Conservation (phyloP, 2,888 invertebrate genomes). For the Netelia virgata region DNA sequence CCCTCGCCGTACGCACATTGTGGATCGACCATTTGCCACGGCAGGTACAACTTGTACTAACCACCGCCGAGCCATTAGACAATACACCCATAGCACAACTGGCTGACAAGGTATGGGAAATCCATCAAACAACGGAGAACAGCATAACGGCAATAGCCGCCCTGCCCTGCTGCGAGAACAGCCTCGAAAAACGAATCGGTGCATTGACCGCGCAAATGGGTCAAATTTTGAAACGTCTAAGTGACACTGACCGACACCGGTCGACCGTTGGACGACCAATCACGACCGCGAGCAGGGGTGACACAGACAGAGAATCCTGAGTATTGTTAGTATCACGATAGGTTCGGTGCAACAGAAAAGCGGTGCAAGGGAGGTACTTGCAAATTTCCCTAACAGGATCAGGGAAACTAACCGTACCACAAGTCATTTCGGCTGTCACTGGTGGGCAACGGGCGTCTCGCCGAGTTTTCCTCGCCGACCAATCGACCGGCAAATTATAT, state of each 20-base stretch:
- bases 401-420: conserved; percentile 32
- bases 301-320: too few species aligned
- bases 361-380: neutral
- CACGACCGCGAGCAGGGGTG: too few species aligned
- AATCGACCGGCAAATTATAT: conserved; percentile 11
- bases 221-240: too few species aligned
- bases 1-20: conserved; percentile 27
- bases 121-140: neutral
- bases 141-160: neutral
- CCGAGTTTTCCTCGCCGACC: conserved; percentile 2
- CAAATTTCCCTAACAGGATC: neutral
- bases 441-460: neutral
- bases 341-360: neutral
- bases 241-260: too few species aligned
- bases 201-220: too few species aligned
- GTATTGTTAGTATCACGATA: neutral
- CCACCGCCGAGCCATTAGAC: neutral
- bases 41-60: neutral
- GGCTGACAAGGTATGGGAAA: conserved; percentile 8
- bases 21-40: conserved; percentile 14
- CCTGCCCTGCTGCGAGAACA: neutral
- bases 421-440: conserved; percentile 29
- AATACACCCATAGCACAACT: neutral
- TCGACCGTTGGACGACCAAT: too few species aligned
- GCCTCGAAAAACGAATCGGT: neutral